Evolutionary conservation across 2,797 vertebrate genomes (phyloP).

Genomic region (Chelidonichthys spinosus): DNA sequence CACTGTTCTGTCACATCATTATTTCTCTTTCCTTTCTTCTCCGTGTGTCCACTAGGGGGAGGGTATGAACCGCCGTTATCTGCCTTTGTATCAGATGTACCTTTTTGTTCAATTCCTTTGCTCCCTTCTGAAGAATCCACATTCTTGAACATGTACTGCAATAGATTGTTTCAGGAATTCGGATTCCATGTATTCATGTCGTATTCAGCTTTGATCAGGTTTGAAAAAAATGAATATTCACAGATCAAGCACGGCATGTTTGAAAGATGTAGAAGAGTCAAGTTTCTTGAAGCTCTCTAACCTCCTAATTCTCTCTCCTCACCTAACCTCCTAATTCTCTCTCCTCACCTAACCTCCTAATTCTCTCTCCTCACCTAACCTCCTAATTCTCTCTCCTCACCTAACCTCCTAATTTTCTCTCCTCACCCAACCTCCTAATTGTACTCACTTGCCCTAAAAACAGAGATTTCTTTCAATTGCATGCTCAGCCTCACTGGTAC

Average conservation of each 20-base stretch:
- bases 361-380: too few relatives aligned
- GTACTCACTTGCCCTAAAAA: background rate
- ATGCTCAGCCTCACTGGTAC: background rate
- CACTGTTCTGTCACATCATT: background rate
- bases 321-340: too few relatives aligned
- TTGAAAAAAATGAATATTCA: background rate
- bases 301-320: too few relatives aligned
- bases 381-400: too few relatives aligned
- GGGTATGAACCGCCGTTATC: background rate
- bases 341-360: too few relatives aligned
- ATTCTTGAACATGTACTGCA: background rate
- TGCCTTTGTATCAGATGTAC: background rate
- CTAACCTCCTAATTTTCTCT: too few relatives aligned
- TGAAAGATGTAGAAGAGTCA: background rate
- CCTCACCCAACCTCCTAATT: too few relatives aligned
- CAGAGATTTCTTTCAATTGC: background rate
- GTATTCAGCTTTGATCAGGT: background rate
- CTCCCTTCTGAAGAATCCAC: background rate
- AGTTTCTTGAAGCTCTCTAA: slow-evolving; percentile 13
- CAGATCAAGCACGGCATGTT: background rate
- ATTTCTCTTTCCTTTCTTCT: slow-evolving; percentile 1
- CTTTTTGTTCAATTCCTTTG: background rate
- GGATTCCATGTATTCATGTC: background rate
- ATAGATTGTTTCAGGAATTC: background rate
- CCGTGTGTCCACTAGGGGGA: slow-evolving; percentile 41